These are phyloP conservation scores for Agrypnus murinus DNA, from an alignment of 2,888 invertebrate genomes.

Conservation along the genomic window DNA sequence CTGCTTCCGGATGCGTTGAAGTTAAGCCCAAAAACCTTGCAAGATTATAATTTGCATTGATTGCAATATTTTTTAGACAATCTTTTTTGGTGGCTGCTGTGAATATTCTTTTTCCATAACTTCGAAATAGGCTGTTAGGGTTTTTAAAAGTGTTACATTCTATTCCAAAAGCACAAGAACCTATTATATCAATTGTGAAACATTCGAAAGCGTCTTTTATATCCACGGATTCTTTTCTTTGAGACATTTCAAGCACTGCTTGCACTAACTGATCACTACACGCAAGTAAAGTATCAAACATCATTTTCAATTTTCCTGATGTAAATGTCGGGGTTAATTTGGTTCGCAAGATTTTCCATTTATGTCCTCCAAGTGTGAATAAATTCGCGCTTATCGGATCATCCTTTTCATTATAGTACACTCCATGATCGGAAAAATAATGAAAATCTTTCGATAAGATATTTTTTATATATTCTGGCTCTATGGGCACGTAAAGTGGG, in stretches of 20 bases:
- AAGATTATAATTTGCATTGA: background rate
- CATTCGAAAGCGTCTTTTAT: slow-evolving; percentile 73
- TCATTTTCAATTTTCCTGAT: slow-evolving; percentile 64
- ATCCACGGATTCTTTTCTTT: slow-evolving; percentile 62
- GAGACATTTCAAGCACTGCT: slow-evolving; percentile 50
- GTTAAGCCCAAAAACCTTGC: slow-evolving; percentile 3
- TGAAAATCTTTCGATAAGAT: slow-evolving; percentile 76
- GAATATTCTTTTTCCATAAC: slow-evolving; percentile 32
- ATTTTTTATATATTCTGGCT: slow-evolving; percentile 59
- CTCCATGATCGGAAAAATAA: slow-evolving; percentile 76
- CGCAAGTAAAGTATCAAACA: slow-evolving; percentile 61
- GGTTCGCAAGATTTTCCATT: slow-evolving; percentile 76
- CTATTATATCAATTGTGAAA: slow-evolving; percentile 74
- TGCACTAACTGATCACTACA: slow-evolving; percentile 11
- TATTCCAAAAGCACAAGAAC: slow-evolving; percentile 76
- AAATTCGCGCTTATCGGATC: slow-evolving; percentile 75
- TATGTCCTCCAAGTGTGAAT: slow-evolving; percentile 71
- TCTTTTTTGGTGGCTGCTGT: slow-evolving; percentile 26
- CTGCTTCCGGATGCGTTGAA: background rate
- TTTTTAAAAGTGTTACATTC: slow-evolving; percentile 64
- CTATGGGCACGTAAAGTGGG: slow-evolving; percentile 45
- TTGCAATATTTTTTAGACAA: slow-evolving; percentile 29
- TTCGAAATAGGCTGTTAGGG: slow-evolving; percentile 70
- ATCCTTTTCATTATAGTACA: slow-evolving; percentile 73
- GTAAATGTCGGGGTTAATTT: slow-evolving; percentile 70